Conservation (phyloP, 1,140 invertebrate species). For the Apis laboriosa region DNA sequence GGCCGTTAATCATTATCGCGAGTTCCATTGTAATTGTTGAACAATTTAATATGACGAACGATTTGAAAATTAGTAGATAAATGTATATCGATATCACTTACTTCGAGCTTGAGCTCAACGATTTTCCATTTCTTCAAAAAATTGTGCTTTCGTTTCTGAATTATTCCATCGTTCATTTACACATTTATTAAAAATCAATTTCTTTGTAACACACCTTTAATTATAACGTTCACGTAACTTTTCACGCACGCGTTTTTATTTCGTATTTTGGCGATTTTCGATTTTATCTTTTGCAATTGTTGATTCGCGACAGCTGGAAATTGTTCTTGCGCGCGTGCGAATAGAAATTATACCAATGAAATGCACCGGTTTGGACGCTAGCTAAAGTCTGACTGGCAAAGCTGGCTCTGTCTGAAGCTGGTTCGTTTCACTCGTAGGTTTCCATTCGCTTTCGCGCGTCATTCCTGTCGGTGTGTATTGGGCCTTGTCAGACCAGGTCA, state of each 20-base stretch:
- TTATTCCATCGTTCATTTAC: not conserved
- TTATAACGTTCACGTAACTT: no score
- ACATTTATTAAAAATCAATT: not conserved
- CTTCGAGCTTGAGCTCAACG: not conserved
- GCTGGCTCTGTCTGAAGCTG: not conserved
- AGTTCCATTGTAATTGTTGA: not conserved
- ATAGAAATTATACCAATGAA: not conserved
- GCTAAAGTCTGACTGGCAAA: conserved; percentile 41
- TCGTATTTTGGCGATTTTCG: no score
- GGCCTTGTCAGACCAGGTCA: not conserved
- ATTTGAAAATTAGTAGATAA: not conserved
- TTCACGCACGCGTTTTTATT: no score
- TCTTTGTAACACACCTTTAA: no score
- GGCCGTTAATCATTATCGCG: conserved; percentile 16
- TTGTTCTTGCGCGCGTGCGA: not conserved
- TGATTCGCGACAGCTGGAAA: not conserved
- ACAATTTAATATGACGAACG: not conserved
- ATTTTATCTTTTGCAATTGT: no score
- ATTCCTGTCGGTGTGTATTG: not conserved
- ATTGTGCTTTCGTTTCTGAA: no score
- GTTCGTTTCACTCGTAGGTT: conserved; percentile 23
- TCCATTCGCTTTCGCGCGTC: conserved; percentile 25
- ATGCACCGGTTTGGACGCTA: conserved; percentile 33
- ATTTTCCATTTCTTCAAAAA: not conserved
- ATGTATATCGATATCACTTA: not conserved